Evolutionary conservation across 2,113 vertebrate genomes (phyloP).

Genomic region (Mesocricetus auratus): DNA sequence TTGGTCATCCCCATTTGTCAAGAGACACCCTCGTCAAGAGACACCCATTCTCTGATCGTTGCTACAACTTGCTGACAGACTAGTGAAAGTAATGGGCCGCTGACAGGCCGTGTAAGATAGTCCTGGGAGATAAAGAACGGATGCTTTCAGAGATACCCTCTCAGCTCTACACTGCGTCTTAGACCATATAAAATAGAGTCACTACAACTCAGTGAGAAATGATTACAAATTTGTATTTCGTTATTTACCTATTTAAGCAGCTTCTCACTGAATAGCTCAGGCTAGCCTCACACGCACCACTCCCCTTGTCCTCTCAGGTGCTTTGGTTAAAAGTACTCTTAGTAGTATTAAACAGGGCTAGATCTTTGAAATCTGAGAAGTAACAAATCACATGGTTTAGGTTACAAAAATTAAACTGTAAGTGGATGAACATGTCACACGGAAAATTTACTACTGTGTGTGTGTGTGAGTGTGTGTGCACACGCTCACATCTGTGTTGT

Average conservation of each 20-base stretch:
- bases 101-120: neutral
- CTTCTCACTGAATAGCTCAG: neutral
- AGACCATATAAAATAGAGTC: neutral
- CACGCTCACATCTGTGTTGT: neutral
- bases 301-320: no score
- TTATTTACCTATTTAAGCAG: neutral
- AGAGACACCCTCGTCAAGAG: neutral
- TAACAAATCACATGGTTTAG: neutral
- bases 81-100: neutral
- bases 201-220: slow-evolving; percentile 7
- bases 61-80: slow-evolving; percentile 38
- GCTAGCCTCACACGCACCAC: neutral
- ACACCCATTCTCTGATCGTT: neutral
- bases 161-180: neutral
- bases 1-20: neutral
- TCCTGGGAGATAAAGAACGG: neutral
- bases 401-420: neutral
- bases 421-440: neutral
- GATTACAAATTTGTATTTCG: neutral
- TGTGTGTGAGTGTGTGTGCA: neutral
- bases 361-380: slow-evolving; percentile 20
- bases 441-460: neutral
- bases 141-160: neutral
- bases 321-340: neutral
- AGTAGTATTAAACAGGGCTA: neutral